Conservation (phyloP, 1,140 invertebrate species). For the Neodiprion fabricii region DNA sequence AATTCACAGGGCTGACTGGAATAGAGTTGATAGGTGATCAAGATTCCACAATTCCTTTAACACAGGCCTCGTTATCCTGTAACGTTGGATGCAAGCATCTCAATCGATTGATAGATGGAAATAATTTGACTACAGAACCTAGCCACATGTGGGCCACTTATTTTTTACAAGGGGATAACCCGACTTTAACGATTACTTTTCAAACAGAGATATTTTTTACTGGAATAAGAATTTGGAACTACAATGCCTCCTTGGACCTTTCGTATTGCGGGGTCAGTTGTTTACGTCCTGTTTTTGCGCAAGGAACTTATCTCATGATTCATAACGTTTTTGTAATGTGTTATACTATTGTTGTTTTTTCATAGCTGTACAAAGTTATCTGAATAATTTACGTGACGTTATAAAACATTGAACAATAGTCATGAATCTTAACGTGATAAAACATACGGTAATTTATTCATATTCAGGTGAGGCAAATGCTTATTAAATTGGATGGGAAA, state of each 20-base stretch:
- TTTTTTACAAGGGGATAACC: conserved; percentile 52
- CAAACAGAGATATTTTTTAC: conserved; percentile 61
- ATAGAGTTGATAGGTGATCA: conserved; percentile 58
- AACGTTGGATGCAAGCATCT: conserved; percentile 36
- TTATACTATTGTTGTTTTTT: conserved; percentile 13
- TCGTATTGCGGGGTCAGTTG: conserved; percentile 75
- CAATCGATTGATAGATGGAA: conserved; percentile 63
- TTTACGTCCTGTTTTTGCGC: conserved; percentile 38
- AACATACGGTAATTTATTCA: conserved; percentile 3
- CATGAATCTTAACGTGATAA: too few species aligned
- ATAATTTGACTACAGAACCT: conserved; percentile 66
- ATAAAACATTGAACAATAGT: too few species aligned
- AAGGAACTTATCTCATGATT: conserved; percentile 42
- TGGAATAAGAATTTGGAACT: conserved; percentile 81
- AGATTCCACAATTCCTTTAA: conserved; percentile 39
- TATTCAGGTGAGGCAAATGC: conserved; percentile 50
- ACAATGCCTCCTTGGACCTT: conserved; percentile 76
- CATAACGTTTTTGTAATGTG: conserved; percentile 4
- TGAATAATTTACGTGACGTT: background rate
- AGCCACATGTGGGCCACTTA: conserved; percentile 69
- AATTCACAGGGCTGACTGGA: conserved; percentile 61
- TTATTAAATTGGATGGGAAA: conserved; percentile 51
- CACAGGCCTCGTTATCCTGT: conserved; percentile 34
- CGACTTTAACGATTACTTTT: conserved; percentile 63
- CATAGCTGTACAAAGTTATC: background rate